Percentiles rank a stretch among this genome's conserved stretches.
These are phyloP conservation scores for Cephus sareptanus DNA, from an alignment of 2,888 invertebrate species.

Conservation along the genomic window DNA sequence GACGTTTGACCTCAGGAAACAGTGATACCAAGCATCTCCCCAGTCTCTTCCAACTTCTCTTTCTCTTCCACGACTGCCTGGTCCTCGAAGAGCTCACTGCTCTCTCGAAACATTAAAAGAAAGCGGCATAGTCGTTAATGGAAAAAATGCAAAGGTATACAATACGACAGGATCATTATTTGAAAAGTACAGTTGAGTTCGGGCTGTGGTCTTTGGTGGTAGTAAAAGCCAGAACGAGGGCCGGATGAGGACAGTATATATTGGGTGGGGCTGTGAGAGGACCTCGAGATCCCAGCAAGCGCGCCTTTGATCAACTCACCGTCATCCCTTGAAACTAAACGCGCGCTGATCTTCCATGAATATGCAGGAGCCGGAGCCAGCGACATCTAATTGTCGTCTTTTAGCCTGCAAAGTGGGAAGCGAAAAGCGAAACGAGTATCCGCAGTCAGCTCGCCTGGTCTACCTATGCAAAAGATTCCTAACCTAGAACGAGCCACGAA, in stretches of 20 bases:
- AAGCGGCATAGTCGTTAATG: slow-evolving; percentile 47
- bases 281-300: slow-evolving; percentile 44
- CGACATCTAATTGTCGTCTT: slow-evolving; percentile 56
- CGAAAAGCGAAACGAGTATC: slow-evolving; percentile 15
- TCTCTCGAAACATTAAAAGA: slow-evolving; percentile 10
- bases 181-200: slow-evolving; percentile 57
- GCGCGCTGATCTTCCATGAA: slow-evolving; percentile 59
- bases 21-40: neutral
- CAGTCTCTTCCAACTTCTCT: neutral
- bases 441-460: neutral
- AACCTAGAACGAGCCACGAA: neutral
- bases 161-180: slow-evolving; percentile 58
- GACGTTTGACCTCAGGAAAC: neutral
- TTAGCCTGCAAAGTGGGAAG: slow-evolving; percentile 28
- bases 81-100: neutral
- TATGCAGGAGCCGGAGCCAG: slow-evolving; percentile 45
- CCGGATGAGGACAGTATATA: slow-evolving; percentile 31
- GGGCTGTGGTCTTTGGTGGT: slow-evolving; percentile 42
- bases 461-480: neutral
- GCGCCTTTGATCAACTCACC: slow-evolving; percentile 61
- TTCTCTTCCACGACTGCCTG: neutral
- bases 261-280: slow-evolving; percentile 51
- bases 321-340: slow-evolving; percentile 57
- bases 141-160: slow-evolving; percentile 61
- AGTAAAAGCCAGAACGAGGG: slow-evolving; percentile 34